These are phyloP conservation scores for Ypsolopha sequella DNA, from an alignment of 2,888 invertebrate species.

Conservation along the genomic window DNA sequence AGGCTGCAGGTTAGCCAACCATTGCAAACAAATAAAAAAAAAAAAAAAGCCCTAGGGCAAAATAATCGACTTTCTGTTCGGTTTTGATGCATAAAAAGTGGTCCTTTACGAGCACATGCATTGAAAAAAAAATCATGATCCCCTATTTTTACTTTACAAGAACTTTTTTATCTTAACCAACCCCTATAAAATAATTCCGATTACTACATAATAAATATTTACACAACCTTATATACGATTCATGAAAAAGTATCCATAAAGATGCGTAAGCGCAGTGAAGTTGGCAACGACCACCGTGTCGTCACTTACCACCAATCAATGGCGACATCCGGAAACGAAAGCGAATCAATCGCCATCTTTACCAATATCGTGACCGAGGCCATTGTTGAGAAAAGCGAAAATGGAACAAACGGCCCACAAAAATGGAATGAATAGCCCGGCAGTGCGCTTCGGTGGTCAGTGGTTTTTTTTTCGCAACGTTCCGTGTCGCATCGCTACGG, in stretches of 20 bases:
- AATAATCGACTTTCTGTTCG: no score
- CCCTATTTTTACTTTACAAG: no score
- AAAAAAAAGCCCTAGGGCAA: no score
- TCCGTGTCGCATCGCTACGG: conserved; percentile 30
- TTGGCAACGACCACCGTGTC: conserved; percentile 25
- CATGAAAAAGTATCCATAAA: not conserved
- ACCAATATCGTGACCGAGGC: conserved; percentile 63
- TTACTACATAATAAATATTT: no score
- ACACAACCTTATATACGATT: no score
- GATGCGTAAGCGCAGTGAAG: not conserved
- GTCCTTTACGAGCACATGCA: no score
- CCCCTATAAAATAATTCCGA: no score
- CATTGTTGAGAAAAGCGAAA: conserved; percentile 62
- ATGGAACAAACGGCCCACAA: conserved; percentile 48
- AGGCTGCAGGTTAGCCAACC: no score
- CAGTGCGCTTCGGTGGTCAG: conserved; percentile 35
- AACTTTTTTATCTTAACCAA: no score
- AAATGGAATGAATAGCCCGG: conserved; percentile 52
- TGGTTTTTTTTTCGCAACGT: conserved; percentile 14
- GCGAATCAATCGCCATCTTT: conserved; percentile 60
- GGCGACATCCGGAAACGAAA: conserved; percentile 52
- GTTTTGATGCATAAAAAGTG: no score
- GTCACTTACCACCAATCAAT: conserved; percentile 27
- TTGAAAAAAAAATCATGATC: no score
- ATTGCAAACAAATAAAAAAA: no score